phyloP scores from a whole-genome alignment of 2,797 vertebrate species.

The Antrozous pallidus region DNA sequence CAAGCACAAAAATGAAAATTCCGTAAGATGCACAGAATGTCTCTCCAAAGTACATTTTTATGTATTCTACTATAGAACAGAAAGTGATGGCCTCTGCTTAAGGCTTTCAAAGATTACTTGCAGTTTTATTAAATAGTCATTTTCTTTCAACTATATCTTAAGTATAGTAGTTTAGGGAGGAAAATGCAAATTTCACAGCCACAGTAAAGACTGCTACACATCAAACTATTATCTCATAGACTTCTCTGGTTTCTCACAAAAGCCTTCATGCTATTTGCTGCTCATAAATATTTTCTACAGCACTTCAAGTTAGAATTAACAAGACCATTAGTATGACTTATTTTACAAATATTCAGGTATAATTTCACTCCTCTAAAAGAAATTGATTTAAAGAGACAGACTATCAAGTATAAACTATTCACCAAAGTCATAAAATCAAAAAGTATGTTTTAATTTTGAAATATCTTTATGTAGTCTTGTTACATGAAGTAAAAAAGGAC shows the following conservation, averaged over 20 bases:
- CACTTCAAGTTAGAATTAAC: slow-evolving; percentile 13
- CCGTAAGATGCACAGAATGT: neutral
- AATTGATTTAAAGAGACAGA: neutral
- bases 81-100: slow-evolving; percentile 41
- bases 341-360: neutral
- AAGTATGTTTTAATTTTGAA: neutral
- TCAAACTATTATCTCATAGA: slow-evolving; percentile 24
- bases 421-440: slow-evolving; percentile 8
- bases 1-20: slow-evolving; percentile 31
- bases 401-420: neutral
- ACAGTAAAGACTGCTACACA: neutral
- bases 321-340: neutral
- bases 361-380: neutral
- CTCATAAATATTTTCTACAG: slow-evolving; percentile 45
- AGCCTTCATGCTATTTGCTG: slow-evolving; percentile 23
- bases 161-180: slow-evolving; percentile 38
- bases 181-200: slow-evolving; percentile 47
- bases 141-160: slow-evolving; percentile 10
- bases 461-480: neutral
- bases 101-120: slow-evolving; percentile 40
- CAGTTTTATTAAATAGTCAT: slow-evolving; percentile 23
- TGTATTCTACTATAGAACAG: neutral
- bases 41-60: slow-evolving; percentile 49
- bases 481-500: neutral
- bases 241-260: slow-evolving; percentile 11